A percentile compares a stretch with the other conserved stretches of the same genome.
These are phyloP conservation scores for Phoebastria nigripes DNA, from an alignment of 2,797 vertebrate genomes.

Conservation along the genomic window DNA sequence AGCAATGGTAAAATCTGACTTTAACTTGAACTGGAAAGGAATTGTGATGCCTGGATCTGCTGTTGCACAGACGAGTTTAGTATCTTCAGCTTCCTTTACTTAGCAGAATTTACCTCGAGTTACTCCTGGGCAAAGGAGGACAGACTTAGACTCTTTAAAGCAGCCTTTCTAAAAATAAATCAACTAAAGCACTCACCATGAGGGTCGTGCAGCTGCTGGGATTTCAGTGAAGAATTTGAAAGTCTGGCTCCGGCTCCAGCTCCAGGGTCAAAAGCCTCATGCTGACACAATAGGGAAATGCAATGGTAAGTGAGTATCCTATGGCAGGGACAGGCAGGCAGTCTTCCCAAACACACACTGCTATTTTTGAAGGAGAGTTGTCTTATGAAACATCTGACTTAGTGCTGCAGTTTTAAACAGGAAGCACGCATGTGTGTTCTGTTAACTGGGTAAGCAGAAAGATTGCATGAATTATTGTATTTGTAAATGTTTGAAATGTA, in stretches of 20 bases:
- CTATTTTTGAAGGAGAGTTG: constrained; percentile 39
- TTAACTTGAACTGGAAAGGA: neutral
- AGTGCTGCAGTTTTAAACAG: neutral
- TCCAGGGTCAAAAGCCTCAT: neutral
- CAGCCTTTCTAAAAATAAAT: constrained; percentile 29
- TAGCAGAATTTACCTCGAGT: neutral
- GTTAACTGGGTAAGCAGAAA: neutral
- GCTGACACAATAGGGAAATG: constrained; percentile 37
- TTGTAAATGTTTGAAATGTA: neutral
- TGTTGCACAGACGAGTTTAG: neutral
- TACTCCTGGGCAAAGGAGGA: neutral
- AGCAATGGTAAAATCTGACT: neutral
- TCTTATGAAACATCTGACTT: neutral
- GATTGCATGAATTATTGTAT: neutral
- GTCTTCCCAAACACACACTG: neutral
- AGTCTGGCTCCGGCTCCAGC: constrained; percentile 10
- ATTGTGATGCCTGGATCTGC: neutral
- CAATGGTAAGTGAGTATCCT: neutral
- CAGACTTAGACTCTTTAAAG: neutral
- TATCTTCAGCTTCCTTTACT: neutral
- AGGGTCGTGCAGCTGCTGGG: constrained; percentile 36
- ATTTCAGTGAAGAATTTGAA: constrained; percentile 24
- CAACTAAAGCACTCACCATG: neutral
- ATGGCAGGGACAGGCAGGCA: neutral
- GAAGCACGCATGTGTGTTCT: neutral